Evolutionary conservation across 2,888 invertebrate genomes (phyloP), one percentile per base, ranked within the genome.

Genomic region (Ctena decussata): DNA sequence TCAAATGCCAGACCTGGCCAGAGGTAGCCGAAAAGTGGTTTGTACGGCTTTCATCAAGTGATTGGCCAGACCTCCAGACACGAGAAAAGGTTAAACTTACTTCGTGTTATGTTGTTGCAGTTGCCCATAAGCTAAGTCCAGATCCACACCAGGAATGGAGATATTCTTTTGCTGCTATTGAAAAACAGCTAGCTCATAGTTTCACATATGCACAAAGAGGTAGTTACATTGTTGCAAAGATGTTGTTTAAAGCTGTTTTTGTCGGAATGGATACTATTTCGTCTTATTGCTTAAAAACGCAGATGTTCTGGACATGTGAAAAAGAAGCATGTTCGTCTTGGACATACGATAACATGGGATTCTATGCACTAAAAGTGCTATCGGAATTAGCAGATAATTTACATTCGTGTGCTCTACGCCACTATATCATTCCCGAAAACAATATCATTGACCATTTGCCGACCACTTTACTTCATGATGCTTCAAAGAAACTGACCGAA

Each of bases 201-300:
- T 49, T 73, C n/a, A 73, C 73, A 32, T 73, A 27, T 18, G 73
- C 73, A 49, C 49, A 73, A n/a, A 73, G 32, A 49, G 73, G 73
- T 0, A 73, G 73, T 49, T 73, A 73, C 32, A 73, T 73, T 30
- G 15, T 73, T 32, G 73, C 73, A 15, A 73, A 73, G 32, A 73
- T 73, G 73, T n/a, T 73, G 30, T 73, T 73, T 27, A 73, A 73
- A 73, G 32, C 73, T 32, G 73, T n/a, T 15, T 49, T 73, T 46
- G 44, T 46, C 12, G 12, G 46, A 8, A 27, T 44, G 24, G 73
- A 73, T 15, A 46, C 44, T 15, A 32, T 73, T 1, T 73, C 73
- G 32, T 73, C 73, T 32, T 73, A 73, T 35, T 49, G n/a, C n/a
- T n/a, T n/a, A n/a, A n/a, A n/a, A n/a, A n/a, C n/a, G n/a, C n/a